phyloP scores from a whole-genome alignment of 2,888 invertebrate genomes.

The Phengaris alcon region DNA sequence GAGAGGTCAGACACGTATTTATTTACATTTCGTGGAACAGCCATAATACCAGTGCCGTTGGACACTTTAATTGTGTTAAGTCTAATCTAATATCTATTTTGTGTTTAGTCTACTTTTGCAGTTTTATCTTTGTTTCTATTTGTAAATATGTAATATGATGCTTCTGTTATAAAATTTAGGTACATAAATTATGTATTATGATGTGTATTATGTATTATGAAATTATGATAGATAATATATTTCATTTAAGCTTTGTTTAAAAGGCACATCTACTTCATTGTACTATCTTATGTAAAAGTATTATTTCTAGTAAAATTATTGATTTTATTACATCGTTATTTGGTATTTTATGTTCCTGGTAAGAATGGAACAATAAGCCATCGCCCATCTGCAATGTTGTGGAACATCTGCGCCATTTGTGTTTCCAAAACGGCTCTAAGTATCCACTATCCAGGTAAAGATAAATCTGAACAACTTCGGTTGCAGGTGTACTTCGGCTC shows the following conservation, averaged over 20 bases:
- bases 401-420: constrained; percentile 27
- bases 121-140: constrained; percentile 9
- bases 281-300: not conserved
- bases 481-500: constrained; percentile 22
- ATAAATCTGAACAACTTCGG: constrained; percentile 7
- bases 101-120: not conserved
- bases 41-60: not conserved
- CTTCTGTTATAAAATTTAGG: too few species aligned
- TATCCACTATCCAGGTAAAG: constrained; percentile 20
- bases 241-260: too few species aligned
- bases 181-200: too few species aligned
- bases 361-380: constrained; percentile 15
- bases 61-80: not conserved
- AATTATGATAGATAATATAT: too few species aligned
- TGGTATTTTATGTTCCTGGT: not conserved
- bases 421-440: constrained; percentile 13
- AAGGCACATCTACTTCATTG: too few species aligned
- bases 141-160: not conserved
- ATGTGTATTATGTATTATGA: too few species aligned
- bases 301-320: not conserved
- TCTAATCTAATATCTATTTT: not conserved
- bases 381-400: constrained; percentile 1
- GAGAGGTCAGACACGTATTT: not conserved
- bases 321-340: not conserved
- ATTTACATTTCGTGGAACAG: constrained; percentile 4